Evolutionary conservation across 2,888 invertebrate genomes (phyloP).

Genomic region (Agriopis aurantiaria): DNA sequence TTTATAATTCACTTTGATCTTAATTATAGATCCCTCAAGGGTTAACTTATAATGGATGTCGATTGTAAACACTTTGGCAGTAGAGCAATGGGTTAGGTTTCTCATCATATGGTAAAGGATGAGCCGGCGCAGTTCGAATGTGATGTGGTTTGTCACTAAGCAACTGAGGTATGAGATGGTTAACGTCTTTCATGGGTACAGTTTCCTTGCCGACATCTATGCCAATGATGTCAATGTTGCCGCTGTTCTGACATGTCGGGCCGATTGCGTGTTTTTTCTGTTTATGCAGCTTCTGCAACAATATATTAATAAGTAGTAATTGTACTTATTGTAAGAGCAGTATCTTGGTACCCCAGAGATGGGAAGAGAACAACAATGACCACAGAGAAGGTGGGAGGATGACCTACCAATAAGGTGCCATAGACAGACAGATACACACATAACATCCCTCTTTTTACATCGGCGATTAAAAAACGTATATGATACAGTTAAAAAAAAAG

Average conservation of each 20-base stretch:
- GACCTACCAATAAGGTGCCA: too few species aligned
- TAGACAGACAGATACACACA: too few species aligned
- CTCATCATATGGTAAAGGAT: slow-evolving; percentile 56
- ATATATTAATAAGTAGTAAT: neutral
- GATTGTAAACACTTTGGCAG: slow-evolving; percentile 36
- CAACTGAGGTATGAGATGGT: slow-evolving; percentile 63
- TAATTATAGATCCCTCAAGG: neutral
- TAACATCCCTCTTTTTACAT: too few species aligned
- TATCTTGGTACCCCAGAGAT: too few species aligned
- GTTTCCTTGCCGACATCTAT: slow-evolving; percentile 72
- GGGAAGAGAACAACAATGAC: too few species aligned
- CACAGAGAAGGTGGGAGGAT: too few species aligned
- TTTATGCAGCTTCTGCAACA: slow-evolving; percentile 77
- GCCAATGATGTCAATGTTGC: slow-evolving; percentile 73
- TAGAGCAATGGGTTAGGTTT: slow-evolving; percentile 53
- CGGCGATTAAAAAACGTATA: too few species aligned
- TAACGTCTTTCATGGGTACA: slow-evolving; percentile 58
- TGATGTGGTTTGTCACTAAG: slow-evolving; percentile 57
- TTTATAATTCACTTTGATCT: neutral
- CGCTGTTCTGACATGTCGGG: slow-evolving; percentile 28
- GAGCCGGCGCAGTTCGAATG: slow-evolving; percentile 53
- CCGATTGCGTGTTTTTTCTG: slow-evolving; percentile 70
- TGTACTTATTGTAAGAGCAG: too few species aligned
- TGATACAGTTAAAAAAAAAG: too few species aligned
- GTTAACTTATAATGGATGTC: slow-evolving; percentile 5